Base-by-base conservation (phyloP, 2,113 vertebrate genomes). In the Rhinoderma darwinii region DNA sequence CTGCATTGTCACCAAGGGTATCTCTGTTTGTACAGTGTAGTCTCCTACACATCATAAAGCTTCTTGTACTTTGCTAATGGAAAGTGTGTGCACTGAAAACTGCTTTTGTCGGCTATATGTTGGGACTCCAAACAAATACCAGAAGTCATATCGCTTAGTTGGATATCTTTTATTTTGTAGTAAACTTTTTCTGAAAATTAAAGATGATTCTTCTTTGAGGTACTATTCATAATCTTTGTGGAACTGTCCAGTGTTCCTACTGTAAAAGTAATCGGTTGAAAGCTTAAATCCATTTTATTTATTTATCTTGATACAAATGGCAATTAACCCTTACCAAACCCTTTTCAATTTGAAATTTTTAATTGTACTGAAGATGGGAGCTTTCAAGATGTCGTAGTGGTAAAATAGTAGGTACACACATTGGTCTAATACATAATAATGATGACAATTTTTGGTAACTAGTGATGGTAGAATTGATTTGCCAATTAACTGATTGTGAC, bases 1-100 rank as follows among this genome's bases (percentile, higher is more conserved):
- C 77, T 37, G 66, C 77, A 81, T 86, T 86, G 76, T 81, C 63
- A 80, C 22, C 63, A 72, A 51, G 37, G 7, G 63, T 73, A 56
- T 59, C 77, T 74, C 44, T 87, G 77, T 86, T 80, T 86, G 85
- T 73, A 80, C 63, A 72, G 84, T 43, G 25, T 11, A 15, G 74
- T 76, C 73, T 78, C 74, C 9, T 27, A 32, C 25, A 84, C 22
- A 76, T 63, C 15, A 63, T 44, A 82, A n/a, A 78, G 47, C 41
- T 27, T 47, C 75, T 78, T 54, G 44, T 54, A 22, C 75, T 78
- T 30, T 51, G 75, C 44, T 51, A 51, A 77, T 77, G 74, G 27
- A 51, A 77, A 44, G 15, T 11, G 74, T 0, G 8, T 5, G 51
- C 75, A 54, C 9, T 51, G 7, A 51, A 76, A 54, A 51, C 75